Evolutionary conservation across 2,113 vertebrate genomes (phyloP).

Genomic region (Lophochroa leadbeateri): DNA sequence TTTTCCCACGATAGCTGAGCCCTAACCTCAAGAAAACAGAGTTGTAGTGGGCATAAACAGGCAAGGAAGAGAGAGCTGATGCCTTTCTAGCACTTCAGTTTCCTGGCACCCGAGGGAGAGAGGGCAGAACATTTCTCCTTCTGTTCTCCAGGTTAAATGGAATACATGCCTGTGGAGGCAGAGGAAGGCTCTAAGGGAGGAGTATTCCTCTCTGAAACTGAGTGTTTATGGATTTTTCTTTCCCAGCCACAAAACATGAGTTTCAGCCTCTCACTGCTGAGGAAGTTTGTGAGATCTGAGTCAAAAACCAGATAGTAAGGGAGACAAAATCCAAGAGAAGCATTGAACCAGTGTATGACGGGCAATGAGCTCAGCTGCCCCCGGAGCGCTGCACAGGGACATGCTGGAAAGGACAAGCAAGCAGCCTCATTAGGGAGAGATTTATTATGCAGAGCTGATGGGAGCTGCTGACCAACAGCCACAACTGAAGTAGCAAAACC

Average conservation of each 20-base stretch:
- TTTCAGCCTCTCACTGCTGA: background rate
- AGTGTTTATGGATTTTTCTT: constrained; percentile 29
- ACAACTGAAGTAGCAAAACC: background rate
- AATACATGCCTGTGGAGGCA: background rate
- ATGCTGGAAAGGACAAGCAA: background rate
- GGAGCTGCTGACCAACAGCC: constrained; percentile 2
- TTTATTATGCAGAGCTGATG: background rate
- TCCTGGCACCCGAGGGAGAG: background rate
- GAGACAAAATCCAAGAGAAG: background rate
- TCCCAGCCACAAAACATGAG: background rate
- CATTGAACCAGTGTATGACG: background rate
- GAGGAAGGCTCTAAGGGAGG: background rate
- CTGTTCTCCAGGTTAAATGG: background rate
- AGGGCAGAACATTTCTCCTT: background rate
- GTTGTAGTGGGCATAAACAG: background rate
- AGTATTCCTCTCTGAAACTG: background rate
- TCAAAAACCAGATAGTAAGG: background rate
- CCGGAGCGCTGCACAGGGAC: background rate
- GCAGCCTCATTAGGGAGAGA: background rate
- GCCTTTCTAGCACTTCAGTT: background rate
- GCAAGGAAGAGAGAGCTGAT: background rate
- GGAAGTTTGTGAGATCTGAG: background rate
- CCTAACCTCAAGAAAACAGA: background rate
- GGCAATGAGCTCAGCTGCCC: background rate
- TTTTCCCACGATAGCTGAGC: background rate